Base-by-base conservation (phyloP, 2,797 vertebrate species). In the Acanthopagrus latus region DNA sequence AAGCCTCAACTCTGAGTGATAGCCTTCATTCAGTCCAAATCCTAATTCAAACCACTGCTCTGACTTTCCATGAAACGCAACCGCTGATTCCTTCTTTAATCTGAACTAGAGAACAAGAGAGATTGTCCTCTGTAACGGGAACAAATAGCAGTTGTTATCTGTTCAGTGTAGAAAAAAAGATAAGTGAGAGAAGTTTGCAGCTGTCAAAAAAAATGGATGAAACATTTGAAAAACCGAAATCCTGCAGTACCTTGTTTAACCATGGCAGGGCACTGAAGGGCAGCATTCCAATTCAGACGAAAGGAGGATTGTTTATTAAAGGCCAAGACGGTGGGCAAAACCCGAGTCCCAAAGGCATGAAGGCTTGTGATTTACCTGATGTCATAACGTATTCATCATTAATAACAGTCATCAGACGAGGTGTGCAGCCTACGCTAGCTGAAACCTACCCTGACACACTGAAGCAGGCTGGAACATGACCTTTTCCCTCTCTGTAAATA, bases 11-110 rank as follows among this genome's bases (percentile, higher is more conserved):
- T 71, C 69, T 74, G 75, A 91, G 70, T 64, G 88, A 91, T 70
- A 70, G 16, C 69, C 67, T 38, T 72, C 65, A 81, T 85, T 87
- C 33, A 57, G 66, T 89, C 89, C 90, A 93, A 93, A 87, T 90
- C 91, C 84, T 86, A 93, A 93, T 92, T 81, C 76, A 84, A 90
- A 88, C 76, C 78, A 88, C 82, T 81, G 63, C 64, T 80, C 66
- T 88, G 88, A 50, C 74, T 88, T 90, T 83, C 79, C 76, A 88
- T 88, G 86, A 90, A 86, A 90, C 77, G 71, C 33, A 83, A 91
- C 88, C 86, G 71, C 89, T 80, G 90, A 93, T 86, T 82, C 74
- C 63, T 82, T 83, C 59, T 89, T 89, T 80, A 66, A 86, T 86
- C 72, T 82, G 33, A 88, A 83, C 67, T 85, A 78, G 71, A 92